Evolutionary conservation across 2,113 vertebrate species (phyloP).

Genomic region (Larimichthys polyactis): DNA sequence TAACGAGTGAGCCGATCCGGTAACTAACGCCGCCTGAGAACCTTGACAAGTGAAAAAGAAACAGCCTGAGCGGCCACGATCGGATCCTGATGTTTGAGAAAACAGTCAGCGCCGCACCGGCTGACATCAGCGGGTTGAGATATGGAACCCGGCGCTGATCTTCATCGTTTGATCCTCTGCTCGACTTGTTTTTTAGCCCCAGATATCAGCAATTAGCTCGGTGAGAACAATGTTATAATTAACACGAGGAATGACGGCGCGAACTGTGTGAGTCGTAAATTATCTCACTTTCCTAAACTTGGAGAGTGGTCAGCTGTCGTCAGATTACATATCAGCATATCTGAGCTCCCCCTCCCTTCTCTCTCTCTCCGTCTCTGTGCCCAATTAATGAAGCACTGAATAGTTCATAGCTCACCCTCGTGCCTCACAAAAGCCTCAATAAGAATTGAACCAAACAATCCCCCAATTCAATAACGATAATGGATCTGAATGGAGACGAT

Average conservation of each 20-base stretch:
- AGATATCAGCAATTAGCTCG: not conserved
- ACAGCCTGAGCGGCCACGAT: constrained; percentile 36
- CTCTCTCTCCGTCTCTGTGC: constrained; percentile 9
- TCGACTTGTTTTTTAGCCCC: not conserved
- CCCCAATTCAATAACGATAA: constrained; percentile 74
- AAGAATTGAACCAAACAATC: constrained; percentile 66
- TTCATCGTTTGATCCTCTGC: constrained; percentile 4
- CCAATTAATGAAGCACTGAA: constrained; percentile 58
- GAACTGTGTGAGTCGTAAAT: not conserved
- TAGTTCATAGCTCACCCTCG: constrained; percentile 53
- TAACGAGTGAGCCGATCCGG: constrained; percentile 19
- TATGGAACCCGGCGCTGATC: not conserved
- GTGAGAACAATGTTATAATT: not conserved
- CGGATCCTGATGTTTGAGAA: constrained; percentile 9
- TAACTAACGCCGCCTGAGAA: constrained; percentile 20
- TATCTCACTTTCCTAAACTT: too few species aligned
- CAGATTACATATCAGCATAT: constrained; percentile 30
- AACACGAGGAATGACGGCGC: not conserved
- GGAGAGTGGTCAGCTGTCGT: constrained; percentile 32
- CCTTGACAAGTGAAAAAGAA: constrained; percentile 26
- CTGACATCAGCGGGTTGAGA: constrained; percentile 10
- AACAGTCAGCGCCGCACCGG: not conserved
- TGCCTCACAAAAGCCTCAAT: constrained; percentile 65
- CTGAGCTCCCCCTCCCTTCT: constrained; percentile 3
- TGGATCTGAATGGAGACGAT: constrained; percentile 68